These are phyloP conservation scores for Drosophila triauraria DNA, from an alignment of 1,140 invertebrate species.

Conservation along the genomic window DNA sequence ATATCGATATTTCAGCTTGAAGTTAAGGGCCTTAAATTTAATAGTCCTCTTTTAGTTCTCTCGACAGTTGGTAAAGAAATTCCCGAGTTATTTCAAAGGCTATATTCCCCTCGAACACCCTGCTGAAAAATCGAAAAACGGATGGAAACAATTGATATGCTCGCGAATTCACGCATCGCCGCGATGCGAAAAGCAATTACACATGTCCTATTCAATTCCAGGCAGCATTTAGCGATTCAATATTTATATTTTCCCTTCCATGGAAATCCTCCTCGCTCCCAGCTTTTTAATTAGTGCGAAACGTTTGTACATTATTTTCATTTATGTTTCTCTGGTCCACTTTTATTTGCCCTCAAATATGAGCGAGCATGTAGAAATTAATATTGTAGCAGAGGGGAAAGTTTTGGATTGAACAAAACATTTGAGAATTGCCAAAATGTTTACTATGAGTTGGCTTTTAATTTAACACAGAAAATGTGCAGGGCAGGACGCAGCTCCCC, in stretches of 20 bases:
- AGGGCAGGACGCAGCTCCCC: background rate
- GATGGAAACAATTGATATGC: slow-evolving; percentile 34
- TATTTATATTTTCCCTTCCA: slow-evolving; percentile 55
- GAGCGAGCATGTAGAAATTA: slow-evolving; percentile 50
- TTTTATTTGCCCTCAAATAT: slow-evolving; percentile 71
- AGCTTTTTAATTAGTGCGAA: slow-evolving; percentile 76
- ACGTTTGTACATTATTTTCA: slow-evolving; percentile 79
- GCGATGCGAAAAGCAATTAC: slow-evolving; percentile 69
- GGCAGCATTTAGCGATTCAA: slow-evolving; percentile 38
- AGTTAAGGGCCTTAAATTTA: background rate
- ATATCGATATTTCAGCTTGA: background rate
- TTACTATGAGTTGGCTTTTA: slow-evolving; percentile 47
- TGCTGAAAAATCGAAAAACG: slow-evolving; percentile 1
- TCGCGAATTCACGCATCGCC: slow-evolving; percentile 40
- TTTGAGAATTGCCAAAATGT: slow-evolving; percentile 58
- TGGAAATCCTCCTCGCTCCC: background rate
- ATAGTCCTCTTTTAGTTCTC: background rate
- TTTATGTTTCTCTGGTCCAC: slow-evolving; percentile 46
- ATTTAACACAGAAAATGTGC: slow-evolving; percentile 60
- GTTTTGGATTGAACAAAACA: slow-evolving; percentile 4
- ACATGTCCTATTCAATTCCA: slow-evolving; percentile 64
- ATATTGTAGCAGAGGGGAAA: slow-evolving; percentile 43
- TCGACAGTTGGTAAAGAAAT: too few species aligned
- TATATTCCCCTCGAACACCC: background rate
- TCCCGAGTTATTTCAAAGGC: too few species aligned